Base-by-base conservation (phyloP, 2,797 vertebrate genomes). In the Oreochromis mossambicus region DNA sequence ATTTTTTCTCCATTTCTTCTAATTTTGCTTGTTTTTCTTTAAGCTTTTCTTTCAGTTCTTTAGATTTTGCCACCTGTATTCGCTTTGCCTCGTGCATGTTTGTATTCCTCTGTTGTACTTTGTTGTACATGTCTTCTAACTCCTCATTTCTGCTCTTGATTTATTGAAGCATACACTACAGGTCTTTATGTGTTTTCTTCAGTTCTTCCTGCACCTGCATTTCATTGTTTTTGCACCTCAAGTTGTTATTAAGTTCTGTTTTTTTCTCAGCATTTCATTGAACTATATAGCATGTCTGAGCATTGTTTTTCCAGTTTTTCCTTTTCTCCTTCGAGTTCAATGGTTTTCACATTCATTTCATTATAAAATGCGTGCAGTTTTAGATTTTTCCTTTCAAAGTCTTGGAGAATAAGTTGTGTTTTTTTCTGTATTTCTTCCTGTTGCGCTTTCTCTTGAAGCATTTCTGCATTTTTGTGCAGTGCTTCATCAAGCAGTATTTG, bases 11-110 rank as follows among this genome's bases (percentile, higher is more conserved):
- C 17, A 61, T 29, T 61, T 61, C 56, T 61, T 61, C 56, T 61
- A 0, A 61, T 61, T 61, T 61, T 34, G 2, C 17, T 34, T 32
- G 15, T 58, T 58, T 58, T 58, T 58, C 56, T 19, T 58, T 58
- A 58, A 58, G 0, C 56, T 19, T 61, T 61, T 61, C 56, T 34
- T 34, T 61, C 9, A 12, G 56, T 61, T 34, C 34, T 58, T 61
- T 61, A 34, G 56, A 61, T 34, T 19, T 61, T 34, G 17, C 6
- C 29, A 34, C 56, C 29, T 61, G 17, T 32, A 32, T 32, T 58
- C 3, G 0, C 55, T 7, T 61, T 19, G 29, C 56, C 29, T 34
- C 1, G 29, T 14, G 7, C 56, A 61, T 34, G 17, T 61, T 19
- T 34, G 10, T 61, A 61, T 61, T 0, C 55, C 15, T 0, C 8